Evolutionary conservation across 2,797 vertebrate species (phyloP).

Genomic region (Macropus fuliginosus): DNA sequence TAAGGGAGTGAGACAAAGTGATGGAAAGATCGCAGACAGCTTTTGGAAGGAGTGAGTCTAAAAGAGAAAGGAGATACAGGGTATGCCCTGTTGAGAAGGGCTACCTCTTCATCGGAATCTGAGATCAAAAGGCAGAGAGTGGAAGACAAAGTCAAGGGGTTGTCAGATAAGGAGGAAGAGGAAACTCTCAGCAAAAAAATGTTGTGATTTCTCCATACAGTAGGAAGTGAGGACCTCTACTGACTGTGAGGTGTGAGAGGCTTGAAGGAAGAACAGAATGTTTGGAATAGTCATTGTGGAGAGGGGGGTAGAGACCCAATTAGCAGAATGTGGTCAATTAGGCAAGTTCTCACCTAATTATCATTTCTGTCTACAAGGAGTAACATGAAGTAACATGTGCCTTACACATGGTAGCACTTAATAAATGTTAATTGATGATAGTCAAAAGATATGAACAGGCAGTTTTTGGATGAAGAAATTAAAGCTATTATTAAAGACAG

Average conservation of each 20-base stretch:
- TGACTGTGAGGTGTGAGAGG: neutral
- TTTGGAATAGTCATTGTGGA: neutral
- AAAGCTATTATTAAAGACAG: no score
- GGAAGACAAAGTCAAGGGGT: neutral
- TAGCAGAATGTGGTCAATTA: neutral
- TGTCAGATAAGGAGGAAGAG: neutral
- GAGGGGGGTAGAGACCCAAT: neutral
- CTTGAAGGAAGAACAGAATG: neutral
- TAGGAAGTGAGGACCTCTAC: neutral
- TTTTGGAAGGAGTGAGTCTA: neutral
- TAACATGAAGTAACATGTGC: no score
- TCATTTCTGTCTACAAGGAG: neutral
- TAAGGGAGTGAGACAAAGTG: neutral
- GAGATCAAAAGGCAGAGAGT: neutral
- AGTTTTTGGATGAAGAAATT: no score
- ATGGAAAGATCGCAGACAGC: neutral
- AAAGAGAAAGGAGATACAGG: neutral
- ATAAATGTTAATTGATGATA: neutral
- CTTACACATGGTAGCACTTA: neutral
- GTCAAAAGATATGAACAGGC: no score
- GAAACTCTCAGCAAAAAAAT: neutral
- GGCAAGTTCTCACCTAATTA: neutral
- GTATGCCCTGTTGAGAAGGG: neutral
- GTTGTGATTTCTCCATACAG: neutral
- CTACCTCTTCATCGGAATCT: neutral